These are phyloP conservation scores for Eubasilissa regina DNA, from an alignment of 1,140 invertebrate genomes.

Conservation along the genomic window DNA sequence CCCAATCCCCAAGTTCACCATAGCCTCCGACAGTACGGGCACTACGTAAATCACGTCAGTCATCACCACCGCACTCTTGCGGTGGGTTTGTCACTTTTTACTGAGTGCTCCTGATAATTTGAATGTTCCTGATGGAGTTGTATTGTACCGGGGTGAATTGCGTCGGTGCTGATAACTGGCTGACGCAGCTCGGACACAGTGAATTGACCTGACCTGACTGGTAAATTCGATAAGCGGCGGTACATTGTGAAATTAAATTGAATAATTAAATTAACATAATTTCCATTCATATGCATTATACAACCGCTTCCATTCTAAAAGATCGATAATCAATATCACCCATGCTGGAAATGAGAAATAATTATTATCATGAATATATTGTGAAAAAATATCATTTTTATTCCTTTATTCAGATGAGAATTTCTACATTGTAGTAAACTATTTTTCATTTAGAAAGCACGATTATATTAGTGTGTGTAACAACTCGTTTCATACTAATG, in stretches of 20 bases:
- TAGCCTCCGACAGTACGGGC: background rate
- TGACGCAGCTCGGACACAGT: background rate
- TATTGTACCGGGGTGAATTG: background rate
- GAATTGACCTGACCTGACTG: background rate
- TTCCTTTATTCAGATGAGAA: no score
- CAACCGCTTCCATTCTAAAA: no score
- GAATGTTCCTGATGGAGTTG: background rate
- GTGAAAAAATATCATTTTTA: no score
- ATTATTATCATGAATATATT: no score
- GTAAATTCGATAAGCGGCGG: slow-evolving; percentile 2
- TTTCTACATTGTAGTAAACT: no score
- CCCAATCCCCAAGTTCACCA: background rate
- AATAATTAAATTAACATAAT: background rate
- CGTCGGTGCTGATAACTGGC: background rate
- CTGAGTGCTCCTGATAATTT: background rate
- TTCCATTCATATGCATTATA: background rate
- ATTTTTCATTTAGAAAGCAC: no score
- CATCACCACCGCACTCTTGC: background rate
- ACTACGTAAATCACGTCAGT: background rate
- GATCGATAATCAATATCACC: no score
- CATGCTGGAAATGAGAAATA: no score
- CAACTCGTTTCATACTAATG: no score
- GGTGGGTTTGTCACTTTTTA: background rate
- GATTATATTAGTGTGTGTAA: no score
- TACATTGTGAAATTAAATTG: background rate